These are phyloP conservation scores for Cyclina sinensis DNA, from an alignment of 1,140 invertebrate genomes.

Conservation along the genomic window DNA sequence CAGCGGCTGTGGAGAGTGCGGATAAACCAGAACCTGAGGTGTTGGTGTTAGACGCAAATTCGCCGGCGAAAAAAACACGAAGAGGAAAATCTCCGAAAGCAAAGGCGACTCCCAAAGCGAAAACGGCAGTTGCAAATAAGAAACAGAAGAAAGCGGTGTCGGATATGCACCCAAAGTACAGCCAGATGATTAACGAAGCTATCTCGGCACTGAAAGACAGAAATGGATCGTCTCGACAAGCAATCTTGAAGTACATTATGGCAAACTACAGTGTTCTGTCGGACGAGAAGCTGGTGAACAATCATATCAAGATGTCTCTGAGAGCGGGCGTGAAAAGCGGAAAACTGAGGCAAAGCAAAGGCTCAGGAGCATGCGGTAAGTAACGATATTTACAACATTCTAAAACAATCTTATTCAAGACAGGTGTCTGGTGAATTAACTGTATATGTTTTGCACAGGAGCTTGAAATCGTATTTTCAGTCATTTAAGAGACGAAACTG, in stretches of 20 bases:
- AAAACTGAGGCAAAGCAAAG: slow-evolving; percentile 81
- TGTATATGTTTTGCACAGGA: no score
- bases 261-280: slow-evolving; percentile 83
- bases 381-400: no score
- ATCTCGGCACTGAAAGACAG: slow-evolving; percentile 76
- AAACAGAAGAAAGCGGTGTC: slow-evolving; percentile 34
- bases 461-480: no score
- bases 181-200: slow-evolving; percentile 75
- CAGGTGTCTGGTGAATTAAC: no score
- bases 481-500: no score
- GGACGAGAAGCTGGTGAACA: slow-evolving; percentile 80
- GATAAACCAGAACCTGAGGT: slow-evolving; percentile 11
- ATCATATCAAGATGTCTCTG: slow-evolving; percentile 82
- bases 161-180: slow-evolving; percentile 76
- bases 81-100: slow-evolving; percentile 5
- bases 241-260: slow-evolving; percentile 85
- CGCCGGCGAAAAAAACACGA: not conserved
- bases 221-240: slow-evolving; percentile 83
- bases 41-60: not conserved
- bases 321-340: slow-evolving; percentile 81
- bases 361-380: slow-evolving; percentile 84
- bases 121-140: slow-evolving; percentile 62
- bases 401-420: no score
- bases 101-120: slow-evolving; percentile 68
- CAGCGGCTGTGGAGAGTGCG: slow-evolving; percentile 13